Evolutionary conservation across 2,888 invertebrate species (phyloP), one percentile per base, ranked within the genome.

Genomic region (Trachelus stipa): DNA sequence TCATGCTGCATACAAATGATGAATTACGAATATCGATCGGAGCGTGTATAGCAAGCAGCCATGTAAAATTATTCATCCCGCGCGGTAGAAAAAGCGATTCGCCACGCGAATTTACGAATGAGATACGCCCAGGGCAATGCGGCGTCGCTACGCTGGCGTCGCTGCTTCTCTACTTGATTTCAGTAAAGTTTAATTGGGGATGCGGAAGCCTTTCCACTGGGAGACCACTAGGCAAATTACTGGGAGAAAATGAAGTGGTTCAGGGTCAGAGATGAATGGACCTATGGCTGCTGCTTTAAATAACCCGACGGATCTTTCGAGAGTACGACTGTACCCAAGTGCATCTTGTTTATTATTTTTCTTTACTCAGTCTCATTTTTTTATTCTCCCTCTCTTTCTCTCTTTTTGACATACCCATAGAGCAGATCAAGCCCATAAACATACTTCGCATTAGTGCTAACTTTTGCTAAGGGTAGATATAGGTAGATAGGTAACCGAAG

Each of bases 1-100:
- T 85, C 87, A 86, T 85, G 87, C 85, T 88, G 91, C 90, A 91
- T 91, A 90, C 90, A 91, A 91, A 91, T 91, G 90, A 91, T 90
- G 89, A 90, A 90, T 91, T 91, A 90, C 90, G 87, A 87, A 88
- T 88, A 90, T 90, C 88, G 90, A 90, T 88, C 88, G 82, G 79
- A 73, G 71, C 81, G 37, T 77, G 56, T 40, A 76, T 79, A 82
- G 79, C 75, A 83, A 56, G 56, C 23, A 56, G 56, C 23, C 56
- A 56, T 23, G 56, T 56, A 56, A 88, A 87, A 88, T 87, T 88
- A 88, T 87, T 87, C 87, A 85, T 88, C 83, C 87, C 85, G 85
- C 86, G 85, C 82, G 81, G 79, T 82, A 81, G 84, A 76, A 88
- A 88, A 88, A 87, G 71, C 12, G 30, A 71, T 33, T 23, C 71